Conservation (phyloP, 2,888 invertebrate genomes). For the Yponomeuta plumbellus region DNA sequence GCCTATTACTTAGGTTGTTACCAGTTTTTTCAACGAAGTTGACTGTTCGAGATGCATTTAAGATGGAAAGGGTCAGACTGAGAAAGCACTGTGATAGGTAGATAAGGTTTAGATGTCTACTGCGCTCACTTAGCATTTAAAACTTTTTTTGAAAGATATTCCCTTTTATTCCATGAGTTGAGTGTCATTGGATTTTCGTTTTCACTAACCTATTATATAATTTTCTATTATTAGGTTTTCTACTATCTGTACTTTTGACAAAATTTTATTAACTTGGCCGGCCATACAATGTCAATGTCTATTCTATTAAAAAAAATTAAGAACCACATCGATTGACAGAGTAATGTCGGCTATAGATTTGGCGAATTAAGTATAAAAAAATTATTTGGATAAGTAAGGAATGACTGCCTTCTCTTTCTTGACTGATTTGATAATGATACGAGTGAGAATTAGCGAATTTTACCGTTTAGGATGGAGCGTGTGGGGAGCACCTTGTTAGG, state of each 20-base stretch:
- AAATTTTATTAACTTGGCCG: not conserved
- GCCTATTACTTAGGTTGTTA: constrained; percentile 65
- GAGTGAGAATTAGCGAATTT: constrained; percentile 68
- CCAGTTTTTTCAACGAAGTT: constrained; percentile 64
- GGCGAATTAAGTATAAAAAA: not conserved
- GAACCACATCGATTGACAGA: not conserved
- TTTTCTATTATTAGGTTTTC: constrained; percentile 2
- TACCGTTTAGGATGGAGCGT: constrained; percentile 55
- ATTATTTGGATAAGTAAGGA: constrained; percentile 4
- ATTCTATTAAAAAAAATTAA: constrained; percentile 29
- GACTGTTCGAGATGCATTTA: constrained; percentile 70
- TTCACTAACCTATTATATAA: constrained; percentile 30
- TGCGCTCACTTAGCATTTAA: constrained; percentile 71
- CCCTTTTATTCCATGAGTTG: constrained; percentile 39
- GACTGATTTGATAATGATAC: constrained; percentile 61
- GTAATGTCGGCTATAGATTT: not conserved
- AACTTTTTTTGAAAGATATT: constrained; percentile 46
- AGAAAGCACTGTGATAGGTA: constrained; percentile 76
- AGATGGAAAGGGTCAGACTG: constrained; percentile 72
- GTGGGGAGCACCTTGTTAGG: constrained; percentile 42
- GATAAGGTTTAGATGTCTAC: constrained; percentile 65
- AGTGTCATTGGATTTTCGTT: constrained; percentile 31
- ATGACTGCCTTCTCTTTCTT: constrained; percentile 38
- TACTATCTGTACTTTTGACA: not conserved
- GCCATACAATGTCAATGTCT: not conserved